phyloP scores from a whole-genome alignment of 2,888 invertebrate genomes.

The Coelinius sp. region DNA sequence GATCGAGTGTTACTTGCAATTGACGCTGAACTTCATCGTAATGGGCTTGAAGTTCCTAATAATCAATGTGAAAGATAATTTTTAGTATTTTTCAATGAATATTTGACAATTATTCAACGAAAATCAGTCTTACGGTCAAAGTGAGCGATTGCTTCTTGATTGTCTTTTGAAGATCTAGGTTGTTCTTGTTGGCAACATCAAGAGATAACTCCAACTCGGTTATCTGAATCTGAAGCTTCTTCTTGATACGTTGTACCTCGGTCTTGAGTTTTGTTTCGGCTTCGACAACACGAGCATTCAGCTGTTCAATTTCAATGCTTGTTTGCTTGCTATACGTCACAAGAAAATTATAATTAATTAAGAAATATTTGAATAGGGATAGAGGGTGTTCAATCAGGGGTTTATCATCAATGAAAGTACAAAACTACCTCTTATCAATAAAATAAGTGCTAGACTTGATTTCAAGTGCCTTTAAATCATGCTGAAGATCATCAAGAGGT shows the following conservation, averaged over 20 bases:
- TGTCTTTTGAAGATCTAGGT: slow-evolving; percentile 96
- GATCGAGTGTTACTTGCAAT: slow-evolving; percentile 94
- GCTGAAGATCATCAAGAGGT: slow-evolving; percentile 76
- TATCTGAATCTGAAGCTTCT: slow-evolving; percentile 98
- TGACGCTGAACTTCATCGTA: slow-evolving; percentile 98
- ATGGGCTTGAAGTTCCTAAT: slow-evolving; percentile 91
- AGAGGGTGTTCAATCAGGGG: background rate
- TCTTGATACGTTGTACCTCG: slow-evolving; percentile 97
- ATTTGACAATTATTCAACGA: background rate
- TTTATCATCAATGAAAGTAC: slow-evolving; percentile 14
- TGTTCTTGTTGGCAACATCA: slow-evolving; percentile 98
- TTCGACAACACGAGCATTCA: slow-evolving; percentile 94
- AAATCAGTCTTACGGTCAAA: slow-evolving; percentile 79
- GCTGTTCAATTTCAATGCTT: slow-evolving; percentile 97
- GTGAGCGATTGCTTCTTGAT: slow-evolving; percentile 97
- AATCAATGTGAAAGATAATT: slow-evolving; percentile 22
- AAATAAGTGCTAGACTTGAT: slow-evolving; percentile 75
- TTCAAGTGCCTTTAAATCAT: slow-evolving; percentile 78
- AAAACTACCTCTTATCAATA: slow-evolving; percentile 77
- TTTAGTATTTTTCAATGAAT: background rate
- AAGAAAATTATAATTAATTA: background rate
- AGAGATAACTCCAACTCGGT: slow-evolving; percentile 96
- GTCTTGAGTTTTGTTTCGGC: slow-evolving; percentile 96
- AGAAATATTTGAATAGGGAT: background rate
- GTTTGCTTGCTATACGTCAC: slow-evolving; percentile 86